Evolutionary conservation across 2,797 vertebrate species (phyloP).

Genomic region (Rousettus madagascariensis): DNA sequence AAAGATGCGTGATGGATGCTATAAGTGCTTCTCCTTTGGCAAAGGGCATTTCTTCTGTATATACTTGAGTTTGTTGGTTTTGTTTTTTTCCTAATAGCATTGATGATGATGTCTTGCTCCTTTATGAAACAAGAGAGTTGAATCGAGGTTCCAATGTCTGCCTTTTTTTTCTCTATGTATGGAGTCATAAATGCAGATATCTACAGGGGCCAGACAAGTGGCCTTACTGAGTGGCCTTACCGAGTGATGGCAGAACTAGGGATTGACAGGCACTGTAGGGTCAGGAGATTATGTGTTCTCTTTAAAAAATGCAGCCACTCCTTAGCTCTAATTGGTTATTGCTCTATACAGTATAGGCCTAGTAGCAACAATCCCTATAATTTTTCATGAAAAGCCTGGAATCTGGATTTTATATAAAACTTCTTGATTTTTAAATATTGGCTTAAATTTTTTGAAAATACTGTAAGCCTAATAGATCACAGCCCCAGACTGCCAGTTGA

Average conservation of each 20-base stretch:
- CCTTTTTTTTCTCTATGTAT: neutral
- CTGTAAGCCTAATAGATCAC: neutral
- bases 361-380: neutral
- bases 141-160: neutral
- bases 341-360: neutral
- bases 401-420: neutral
- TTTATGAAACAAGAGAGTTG: neutral
- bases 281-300: neutral
- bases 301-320: neutral
- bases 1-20: neutral
- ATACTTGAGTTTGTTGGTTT: neutral
- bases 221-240: neutral
- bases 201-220: neutral
- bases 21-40: neutral
- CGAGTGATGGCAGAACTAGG: neutral
- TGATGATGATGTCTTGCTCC: neutral
- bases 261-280: neutral
- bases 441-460: neutral
- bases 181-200: neutral
- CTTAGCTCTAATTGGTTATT: neutral
- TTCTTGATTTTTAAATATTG: conserved; percentile 1
- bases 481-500: neutral
- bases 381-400: conserved; percentile 22
- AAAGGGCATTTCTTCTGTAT: neutral
- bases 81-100: neutral